These are phyloP conservation scores for Calonectris borealis DNA, from an alignment of 2,113 vertebrate genomes.

Conservation along the genomic window DNA sequence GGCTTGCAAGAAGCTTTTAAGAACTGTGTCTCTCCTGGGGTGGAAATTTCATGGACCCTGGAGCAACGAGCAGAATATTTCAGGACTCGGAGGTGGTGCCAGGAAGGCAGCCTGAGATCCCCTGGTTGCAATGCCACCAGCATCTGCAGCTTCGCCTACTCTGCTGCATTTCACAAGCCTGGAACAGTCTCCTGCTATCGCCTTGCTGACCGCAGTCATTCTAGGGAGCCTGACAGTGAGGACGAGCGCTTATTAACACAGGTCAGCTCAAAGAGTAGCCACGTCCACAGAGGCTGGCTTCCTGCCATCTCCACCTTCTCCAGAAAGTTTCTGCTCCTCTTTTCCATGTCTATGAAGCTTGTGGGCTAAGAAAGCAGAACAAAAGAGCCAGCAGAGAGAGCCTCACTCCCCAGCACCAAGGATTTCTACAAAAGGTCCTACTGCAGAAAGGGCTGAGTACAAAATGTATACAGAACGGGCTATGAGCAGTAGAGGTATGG, in stretches of 20 bases:
- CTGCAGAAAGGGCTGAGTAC: neutral
- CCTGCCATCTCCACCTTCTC: neutral
- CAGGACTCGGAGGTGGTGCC: neutral
- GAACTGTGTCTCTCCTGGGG: neutral
- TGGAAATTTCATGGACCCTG: neutral
- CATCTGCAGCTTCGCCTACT: neutral
- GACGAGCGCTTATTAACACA: neutral
- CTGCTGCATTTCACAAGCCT: neutral
- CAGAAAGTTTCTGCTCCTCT: neutral
- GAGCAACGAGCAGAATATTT: neutral
- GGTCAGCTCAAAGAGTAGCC: neutral
- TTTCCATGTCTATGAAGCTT: neutral
- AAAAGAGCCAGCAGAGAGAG: neutral
- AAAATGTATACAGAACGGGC: fast-evolving
- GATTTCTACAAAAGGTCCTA: neutral
- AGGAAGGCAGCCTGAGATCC: neutral
- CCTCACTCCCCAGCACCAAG: neutral
- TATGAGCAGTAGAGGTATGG: neutral
- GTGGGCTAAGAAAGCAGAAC: neutral
- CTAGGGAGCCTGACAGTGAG: neutral
- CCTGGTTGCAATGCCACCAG: neutral
- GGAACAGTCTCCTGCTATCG: neutral
- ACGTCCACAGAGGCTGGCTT: neutral
- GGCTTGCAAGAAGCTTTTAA: neutral
- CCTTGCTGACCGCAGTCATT: neutral